Conservation (phyloP, 2,113 vertebrate genomes). For the Hirundichthys speculiger region DNA sequence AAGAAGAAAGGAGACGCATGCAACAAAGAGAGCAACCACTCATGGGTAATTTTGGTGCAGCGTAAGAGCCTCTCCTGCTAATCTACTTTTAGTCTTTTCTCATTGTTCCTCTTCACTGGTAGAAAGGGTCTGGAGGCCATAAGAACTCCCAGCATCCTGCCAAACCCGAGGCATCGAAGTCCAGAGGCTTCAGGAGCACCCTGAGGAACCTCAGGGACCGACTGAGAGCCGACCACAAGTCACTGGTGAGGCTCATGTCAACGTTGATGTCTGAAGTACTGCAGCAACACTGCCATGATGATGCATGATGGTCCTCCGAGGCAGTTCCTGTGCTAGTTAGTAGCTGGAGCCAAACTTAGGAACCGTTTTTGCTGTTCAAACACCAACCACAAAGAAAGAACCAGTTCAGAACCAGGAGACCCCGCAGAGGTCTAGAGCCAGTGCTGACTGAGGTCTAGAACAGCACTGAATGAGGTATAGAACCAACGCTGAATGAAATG, state of each 20-base stretch:
- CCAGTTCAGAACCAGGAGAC: too few relatives aligned
- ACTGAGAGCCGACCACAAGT: conserved; percentile 63
- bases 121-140: conserved; percentile 36
- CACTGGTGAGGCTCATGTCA: conserved; percentile 35
- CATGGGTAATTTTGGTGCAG: conserved; percentile 34
- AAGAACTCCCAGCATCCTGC: conserved; percentile 36
- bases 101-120: background rate
- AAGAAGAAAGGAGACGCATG: conserved; percentile 12
- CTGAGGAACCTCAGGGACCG: conserved; percentile 72
- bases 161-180: conserved; percentile 55
- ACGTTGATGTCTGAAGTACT: too few relatives aligned
- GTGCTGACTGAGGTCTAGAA: too few relatives aligned
- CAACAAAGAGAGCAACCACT: conserved; percentile 33
- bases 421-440: too few relatives aligned
- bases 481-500: too few relatives aligned
- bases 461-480: too few relatives aligned
- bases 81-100: conserved; percentile 8
- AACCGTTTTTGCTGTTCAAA: too few relatives aligned
- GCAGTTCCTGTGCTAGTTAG: too few relatives aligned
- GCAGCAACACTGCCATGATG: too few relatives aligned
- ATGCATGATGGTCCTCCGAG: too few relatives aligned
- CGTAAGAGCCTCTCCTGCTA: fast-evolving
- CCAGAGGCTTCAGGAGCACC: conserved; percentile 70
- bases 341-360: too few relatives aligned
- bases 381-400: too few relatives aligned